Evolutionary conservation across 1,140 invertebrate species (phyloP).

Genomic region (Drosophila lini): DNA sequence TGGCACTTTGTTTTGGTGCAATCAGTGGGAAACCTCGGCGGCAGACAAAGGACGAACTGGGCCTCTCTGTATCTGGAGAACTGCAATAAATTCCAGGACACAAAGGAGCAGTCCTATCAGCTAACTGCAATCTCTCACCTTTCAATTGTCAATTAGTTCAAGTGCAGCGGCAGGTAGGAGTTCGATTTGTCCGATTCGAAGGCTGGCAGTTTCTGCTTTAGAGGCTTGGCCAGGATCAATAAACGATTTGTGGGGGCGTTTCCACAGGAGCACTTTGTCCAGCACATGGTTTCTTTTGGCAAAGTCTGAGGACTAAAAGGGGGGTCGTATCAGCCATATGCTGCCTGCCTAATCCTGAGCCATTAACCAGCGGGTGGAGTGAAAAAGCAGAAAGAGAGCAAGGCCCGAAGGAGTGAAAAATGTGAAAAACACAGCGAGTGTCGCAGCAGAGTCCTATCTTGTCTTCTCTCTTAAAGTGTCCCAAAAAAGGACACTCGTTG

Average conservation of each 20-base stretch:
- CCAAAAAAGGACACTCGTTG: slow-evolving; percentile 41
- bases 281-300: slow-evolving; percentile 61
- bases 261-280: slow-evolving; percentile 71
- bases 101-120: slow-evolving; percentile 65
- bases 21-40: slow-evolving; percentile 74
- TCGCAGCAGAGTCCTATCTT: slow-evolving; percentile 36
- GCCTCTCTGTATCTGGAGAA: slow-evolving; percentile 7
- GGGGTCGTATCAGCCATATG: slow-evolving; percentile 53
- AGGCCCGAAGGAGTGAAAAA: slow-evolving; percentile 73
- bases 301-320: slow-evolving; percentile 4
- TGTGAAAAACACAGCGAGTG: slow-evolving; percentile 59
- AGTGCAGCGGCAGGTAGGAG: slow-evolving; percentile 53
- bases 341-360: slow-evolving; percentile 30
- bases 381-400: slow-evolving; percentile 26
- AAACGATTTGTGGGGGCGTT: slow-evolving; percentile 71
- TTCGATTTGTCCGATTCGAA: slow-evolving; percentile 3
- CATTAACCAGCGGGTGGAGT: slow-evolving; percentile 65
- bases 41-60: slow-evolving; percentile 49
- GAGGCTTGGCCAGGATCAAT: slow-evolving; percentile 59
- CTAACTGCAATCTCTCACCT: slow-evolving; percentile 79
- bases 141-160: slow-evolving; percentile 82
- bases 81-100: slow-evolving; percentile 65
- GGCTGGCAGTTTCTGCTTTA: slow-evolving; percentile 17
- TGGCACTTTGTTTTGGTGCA: slow-evolving; percentile 79
- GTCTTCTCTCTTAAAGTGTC: not conserved